Conservation (phyloP, 2,113 vertebrate genomes). For the Eublepharis macularius region DNA sequence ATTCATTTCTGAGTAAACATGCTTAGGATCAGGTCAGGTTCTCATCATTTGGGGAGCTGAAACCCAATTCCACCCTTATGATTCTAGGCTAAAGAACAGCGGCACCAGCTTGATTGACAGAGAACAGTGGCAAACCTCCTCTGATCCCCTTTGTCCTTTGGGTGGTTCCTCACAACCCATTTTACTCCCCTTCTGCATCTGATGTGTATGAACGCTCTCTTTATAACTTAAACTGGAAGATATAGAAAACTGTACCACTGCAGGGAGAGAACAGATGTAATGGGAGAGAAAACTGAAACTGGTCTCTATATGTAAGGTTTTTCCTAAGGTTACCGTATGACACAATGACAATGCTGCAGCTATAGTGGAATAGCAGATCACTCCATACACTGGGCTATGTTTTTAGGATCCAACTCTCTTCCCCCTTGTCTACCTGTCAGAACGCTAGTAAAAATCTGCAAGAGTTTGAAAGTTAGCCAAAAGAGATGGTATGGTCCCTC, state of each 20-base stretch:
- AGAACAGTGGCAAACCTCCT: constrained; percentile 50
- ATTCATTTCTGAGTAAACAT: too few relatives aligned
- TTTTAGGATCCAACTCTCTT: constrained; percentile 59
- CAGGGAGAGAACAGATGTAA: background rate
- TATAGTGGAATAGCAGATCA: constrained; percentile 35
- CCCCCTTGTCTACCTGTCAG: constrained; percentile 31
- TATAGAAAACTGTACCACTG: background rate
- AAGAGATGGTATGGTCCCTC: constrained; percentile 76
- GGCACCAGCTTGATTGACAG: constrained; percentile 71
- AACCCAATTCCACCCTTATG: constrained; percentile 53
- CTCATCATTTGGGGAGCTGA: constrained; percentile 51
- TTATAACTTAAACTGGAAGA: background rate
- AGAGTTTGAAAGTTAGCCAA: constrained; percentile 44
- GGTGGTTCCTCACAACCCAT: constrained; percentile 24
- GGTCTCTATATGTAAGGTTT: constrained; percentile 47
- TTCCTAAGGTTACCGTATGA: constrained; percentile 23
- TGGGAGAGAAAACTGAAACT: constrained; percentile 39
- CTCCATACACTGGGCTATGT: constrained; percentile 53
- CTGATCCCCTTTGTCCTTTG: constrained; percentile 64
- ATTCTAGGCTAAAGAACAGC: constrained; percentile 66
- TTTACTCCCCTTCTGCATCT: constrained; percentile 31
- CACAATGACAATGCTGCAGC: constrained; percentile 19
- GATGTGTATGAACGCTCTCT: background rate
- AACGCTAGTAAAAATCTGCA: constrained; percentile 71
- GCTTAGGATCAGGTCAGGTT: constrained; percentile 28